These are phyloP conservation scores for Ennomos erosarius DNA, from an alignment of 2,888 invertebrate genomes.

Conservation along the genomic window DNA sequence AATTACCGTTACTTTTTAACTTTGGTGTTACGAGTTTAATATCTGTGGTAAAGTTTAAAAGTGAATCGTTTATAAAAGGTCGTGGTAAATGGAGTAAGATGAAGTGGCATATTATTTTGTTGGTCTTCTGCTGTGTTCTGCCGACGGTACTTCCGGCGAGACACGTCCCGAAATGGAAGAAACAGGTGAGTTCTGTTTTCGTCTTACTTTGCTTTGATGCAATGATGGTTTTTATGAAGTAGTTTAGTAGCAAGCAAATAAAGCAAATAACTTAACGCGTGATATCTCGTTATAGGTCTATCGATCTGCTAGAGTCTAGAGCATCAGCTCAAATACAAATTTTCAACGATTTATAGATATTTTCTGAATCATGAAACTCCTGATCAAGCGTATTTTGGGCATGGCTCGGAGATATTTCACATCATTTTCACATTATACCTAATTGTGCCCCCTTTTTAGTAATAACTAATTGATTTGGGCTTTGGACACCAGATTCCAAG, in stretches of 20 bases:
- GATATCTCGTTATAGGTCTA: no score
- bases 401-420: neutral
- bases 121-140: slow-evolving; percentile 58
- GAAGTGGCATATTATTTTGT: slow-evolving; percentile 53
- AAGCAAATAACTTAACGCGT: no score
- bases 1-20: neutral
- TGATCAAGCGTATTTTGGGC: neutral
- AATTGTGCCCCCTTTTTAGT: slow-evolving; percentile 2
- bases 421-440: neutral
- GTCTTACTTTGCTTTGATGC: slow-evolving; percentile 7
- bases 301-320: no score
- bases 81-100: slow-evolving; percentile 39
- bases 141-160: slow-evolving; percentile 73
- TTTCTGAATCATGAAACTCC: no score
- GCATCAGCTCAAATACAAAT: no score
- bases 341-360: no score
- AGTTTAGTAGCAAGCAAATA: no score
- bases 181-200: slow-evolving; percentile 83
- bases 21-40: neutral
- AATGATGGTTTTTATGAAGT: no score
- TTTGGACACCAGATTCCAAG: slow-evolving; percentile 8
- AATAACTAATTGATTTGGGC: neutral
- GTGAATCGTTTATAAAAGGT: slow-evolving; percentile 5
- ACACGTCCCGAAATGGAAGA: slow-evolving; percentile 92
- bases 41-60: slow-evolving; percentile 2